Conservation (phyloP, 2,888 invertebrate genomes). For the Ceraclea dissimilis region DNA sequence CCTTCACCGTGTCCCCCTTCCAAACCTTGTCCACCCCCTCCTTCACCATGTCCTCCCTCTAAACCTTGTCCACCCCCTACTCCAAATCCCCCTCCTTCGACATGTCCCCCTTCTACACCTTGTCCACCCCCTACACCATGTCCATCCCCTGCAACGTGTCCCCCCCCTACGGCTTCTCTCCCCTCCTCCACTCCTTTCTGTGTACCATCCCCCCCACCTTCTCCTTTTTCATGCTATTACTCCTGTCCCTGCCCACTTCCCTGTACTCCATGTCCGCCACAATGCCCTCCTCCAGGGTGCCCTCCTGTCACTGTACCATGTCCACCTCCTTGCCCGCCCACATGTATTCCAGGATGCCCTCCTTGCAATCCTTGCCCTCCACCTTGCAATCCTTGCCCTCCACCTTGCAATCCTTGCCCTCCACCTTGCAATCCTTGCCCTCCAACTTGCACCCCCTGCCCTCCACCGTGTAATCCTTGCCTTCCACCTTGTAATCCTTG, state of each 20-base stretch:
- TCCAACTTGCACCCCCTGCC: background rate
- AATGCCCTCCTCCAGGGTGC: background rate
- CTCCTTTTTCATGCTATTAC: background rate
- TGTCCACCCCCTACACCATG: background rate
- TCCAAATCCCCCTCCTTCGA: background rate
- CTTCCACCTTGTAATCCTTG: background rate
- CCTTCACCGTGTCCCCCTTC: background rate
- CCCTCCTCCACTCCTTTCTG: background rate
- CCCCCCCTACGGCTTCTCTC: background rate
- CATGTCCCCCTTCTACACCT: background rate
- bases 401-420: background rate
- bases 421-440: no score
- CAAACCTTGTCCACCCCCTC: background rate
- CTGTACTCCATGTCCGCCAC: background rate
- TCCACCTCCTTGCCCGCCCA: no score
- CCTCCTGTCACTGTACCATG: no score
- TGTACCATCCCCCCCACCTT: background rate
- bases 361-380: background rate
- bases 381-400: background rate
- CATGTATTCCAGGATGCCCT: no score
- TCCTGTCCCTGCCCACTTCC: background rate
- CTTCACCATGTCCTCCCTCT: background rate
- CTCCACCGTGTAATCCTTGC: background rate
- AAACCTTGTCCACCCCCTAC: background rate
- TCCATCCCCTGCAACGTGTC: background rate